Conservation (phyloP, 2,113 vertebrate species). For the Ammodytes dubius region DNA sequence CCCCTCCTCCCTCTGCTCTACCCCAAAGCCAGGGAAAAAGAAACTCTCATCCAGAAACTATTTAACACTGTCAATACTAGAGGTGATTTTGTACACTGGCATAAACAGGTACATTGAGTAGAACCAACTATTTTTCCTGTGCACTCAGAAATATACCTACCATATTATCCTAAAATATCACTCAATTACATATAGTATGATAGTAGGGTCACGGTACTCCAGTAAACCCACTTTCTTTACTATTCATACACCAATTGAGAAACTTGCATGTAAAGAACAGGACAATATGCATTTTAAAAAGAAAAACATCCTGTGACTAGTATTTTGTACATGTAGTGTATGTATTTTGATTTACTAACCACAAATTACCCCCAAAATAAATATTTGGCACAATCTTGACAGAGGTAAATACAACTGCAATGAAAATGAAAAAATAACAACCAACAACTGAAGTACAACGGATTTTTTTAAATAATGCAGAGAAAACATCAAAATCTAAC, state of each 20-base stretch:
- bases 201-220: constrained; percentile 57
- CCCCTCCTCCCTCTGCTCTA: background rate
- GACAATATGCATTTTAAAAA: constrained; percentile 62
- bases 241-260: constrained; percentile 60
- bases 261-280: constrained; percentile 73
- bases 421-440: constrained; percentile 43
- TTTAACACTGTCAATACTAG: constrained; percentile 67
- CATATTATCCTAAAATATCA: constrained; percentile 66
- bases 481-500: constrained; percentile 89
- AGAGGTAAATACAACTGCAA: constrained; percentile 69
- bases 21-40: constrained; percentile 17
- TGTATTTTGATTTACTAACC: constrained; percentile 70
- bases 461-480: constrained; percentile 84
- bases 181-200: constrained; percentile 65
- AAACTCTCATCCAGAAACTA: constrained; percentile 53
- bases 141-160: constrained; percentile 59
- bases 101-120: constrained; percentile 61
- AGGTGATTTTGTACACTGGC: constrained; percentile 62
- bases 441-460: constrained; percentile 71
- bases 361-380: constrained; percentile 69
- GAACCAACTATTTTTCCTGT: constrained; percentile 63
- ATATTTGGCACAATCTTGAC: constrained; percentile 76
- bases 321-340: constrained; percentile 61
- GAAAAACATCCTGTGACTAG: constrained; percentile 60
- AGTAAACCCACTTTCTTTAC: constrained; percentile 65